Percentiles rank a stretch among this genome's conserved stretches.
phyloP scores from a whole-genome alignment of 2,797 vertebrate species.

The Orestias chungarensis region DNA sequence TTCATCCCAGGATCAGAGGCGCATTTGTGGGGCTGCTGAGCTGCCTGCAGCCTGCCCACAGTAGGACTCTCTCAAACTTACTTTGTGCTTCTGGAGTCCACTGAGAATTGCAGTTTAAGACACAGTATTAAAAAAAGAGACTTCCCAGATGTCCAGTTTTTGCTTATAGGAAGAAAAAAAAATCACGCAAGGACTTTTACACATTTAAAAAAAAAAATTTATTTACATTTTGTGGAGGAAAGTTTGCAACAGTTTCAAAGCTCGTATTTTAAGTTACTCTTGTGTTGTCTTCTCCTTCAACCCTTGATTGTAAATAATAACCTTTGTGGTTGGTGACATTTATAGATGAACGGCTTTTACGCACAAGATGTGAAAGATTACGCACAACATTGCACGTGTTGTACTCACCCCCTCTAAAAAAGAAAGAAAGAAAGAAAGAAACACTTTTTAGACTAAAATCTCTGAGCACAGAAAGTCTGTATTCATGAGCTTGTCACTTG shows the following conservation, averaged over 20 bases:
- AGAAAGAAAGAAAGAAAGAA: background rate
- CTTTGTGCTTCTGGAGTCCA: slow-evolving; percentile 38
- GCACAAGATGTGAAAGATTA: slow-evolving; percentile 24
- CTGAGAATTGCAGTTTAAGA: slow-evolving; percentile 12
- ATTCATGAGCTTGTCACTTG: slow-evolving; percentile 43
- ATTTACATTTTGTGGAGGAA: background rate
- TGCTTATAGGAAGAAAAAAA: background rate
- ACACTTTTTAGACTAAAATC: background rate
- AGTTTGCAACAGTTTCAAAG: background rate
- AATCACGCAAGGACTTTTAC: background rate
- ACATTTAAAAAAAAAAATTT: too few species aligned
- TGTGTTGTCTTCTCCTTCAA: background rate
- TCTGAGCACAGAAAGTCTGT: slow-evolving; percentile 22
- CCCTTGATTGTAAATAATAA: background rate
- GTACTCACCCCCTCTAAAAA: too few species aligned
- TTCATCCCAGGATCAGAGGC: slow-evolving; percentile 78
- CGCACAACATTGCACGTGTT: background rate
- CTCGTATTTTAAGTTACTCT: background rate
- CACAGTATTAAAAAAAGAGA: background rate
- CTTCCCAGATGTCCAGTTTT: background rate
- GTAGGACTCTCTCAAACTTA: slow-evolving; percentile 60
- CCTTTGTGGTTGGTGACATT: slow-evolving; percentile 29
- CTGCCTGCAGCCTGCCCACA: slow-evolving; percentile 57
- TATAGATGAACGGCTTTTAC: slow-evolving; percentile 38
- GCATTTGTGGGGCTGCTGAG: slow-evolving; percentile 71